phyloP scores from a whole-genome alignment of 2,888 invertebrate species.

The Zygogramma bicolorata region DNA sequence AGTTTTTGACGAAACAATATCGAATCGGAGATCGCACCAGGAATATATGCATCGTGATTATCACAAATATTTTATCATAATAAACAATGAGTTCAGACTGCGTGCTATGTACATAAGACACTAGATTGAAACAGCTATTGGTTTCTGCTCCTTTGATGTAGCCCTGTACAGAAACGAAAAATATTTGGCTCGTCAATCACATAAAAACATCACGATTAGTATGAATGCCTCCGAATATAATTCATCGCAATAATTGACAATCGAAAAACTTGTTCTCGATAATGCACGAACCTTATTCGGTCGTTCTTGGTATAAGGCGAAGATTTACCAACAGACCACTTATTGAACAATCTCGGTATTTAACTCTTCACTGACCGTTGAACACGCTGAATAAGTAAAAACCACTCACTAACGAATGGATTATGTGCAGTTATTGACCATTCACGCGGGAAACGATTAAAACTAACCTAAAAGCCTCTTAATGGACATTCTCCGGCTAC shows the following conservation, averaged over 20 bases:
- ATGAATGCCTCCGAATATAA: not conserved
- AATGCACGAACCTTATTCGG: not conserved
- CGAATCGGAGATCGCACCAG: no score
- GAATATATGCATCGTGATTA: no score
- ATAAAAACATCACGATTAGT: not conserved
- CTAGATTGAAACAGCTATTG: no score
- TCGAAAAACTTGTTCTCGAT: not conserved
- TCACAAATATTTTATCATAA: no score
- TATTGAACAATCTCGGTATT: slow-evolving; percentile 7
- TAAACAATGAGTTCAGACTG: no score
- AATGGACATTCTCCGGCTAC: slow-evolving; percentile 5
- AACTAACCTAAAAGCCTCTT: slow-evolving; percentile 7
- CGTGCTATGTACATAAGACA: no score
- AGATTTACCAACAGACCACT: not conserved
- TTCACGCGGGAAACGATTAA: slow-evolving; percentile 8
- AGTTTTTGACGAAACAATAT: no score
- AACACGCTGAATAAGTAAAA: slow-evolving; percentile 1
- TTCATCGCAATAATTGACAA: not conserved
- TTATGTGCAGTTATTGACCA: slow-evolving; percentile 11
- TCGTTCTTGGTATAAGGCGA: not conserved
- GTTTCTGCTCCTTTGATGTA: no score
- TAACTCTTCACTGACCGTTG: slow-evolving; percentile 2
- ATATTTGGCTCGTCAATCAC: not conserved
- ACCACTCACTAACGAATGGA: slow-evolving; percentile 10
- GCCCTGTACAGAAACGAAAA: no score